Percentiles rank a stretch among this genome's conserved stretches.
Evolutionary conservation across 2,797 vertebrate species (phyloP).

Genomic region (Gephyroberyx darwinii): DNA sequence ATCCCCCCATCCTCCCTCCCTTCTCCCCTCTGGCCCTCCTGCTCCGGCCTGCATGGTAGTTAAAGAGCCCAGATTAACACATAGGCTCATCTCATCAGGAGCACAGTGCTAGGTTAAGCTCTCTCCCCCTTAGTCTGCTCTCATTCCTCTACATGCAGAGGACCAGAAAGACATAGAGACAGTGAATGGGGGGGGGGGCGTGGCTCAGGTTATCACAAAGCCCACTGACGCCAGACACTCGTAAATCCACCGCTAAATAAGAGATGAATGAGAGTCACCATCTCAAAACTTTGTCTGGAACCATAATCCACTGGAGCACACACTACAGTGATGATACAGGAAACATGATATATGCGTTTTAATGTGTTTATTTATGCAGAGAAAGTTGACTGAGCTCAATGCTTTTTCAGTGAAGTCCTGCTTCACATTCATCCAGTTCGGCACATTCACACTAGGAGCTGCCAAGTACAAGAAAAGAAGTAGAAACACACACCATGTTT

Average conservation of each 20-base stretch:
- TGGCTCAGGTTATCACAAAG: not conserved
- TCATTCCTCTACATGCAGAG: constrained; percentile 28
- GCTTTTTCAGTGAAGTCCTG: too few relatives aligned
- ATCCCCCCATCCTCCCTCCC: constrained; percentile 6
- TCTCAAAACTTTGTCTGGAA: not conserved
- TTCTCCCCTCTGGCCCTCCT: constrained; percentile 22
- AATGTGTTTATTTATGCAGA: too few relatives aligned
- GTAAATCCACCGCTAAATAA: not conserved
- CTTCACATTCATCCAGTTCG: constrained; percentile 9
- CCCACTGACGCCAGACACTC: not conserved
- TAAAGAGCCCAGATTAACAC: constrained; percentile 76
- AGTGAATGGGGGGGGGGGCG: not conserved
- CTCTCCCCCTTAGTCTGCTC: constrained; percentile 25
- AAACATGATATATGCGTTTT: too few relatives aligned
- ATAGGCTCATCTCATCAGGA: constrained; percentile 71
- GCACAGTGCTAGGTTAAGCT: constrained; percentile 62
- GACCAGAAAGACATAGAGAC: constrained; percentile 5
- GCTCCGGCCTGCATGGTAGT: constrained; percentile 52
- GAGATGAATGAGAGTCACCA: not conserved
- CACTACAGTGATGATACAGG: too few relatives aligned
- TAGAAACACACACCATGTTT: too few relatives aligned
- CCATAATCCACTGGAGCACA: too few relatives aligned
- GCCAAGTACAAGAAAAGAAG: not conserved
- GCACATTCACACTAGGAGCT: constrained; percentile 2
- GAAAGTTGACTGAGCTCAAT: too few relatives aligned